Evolutionary conservation across 1,140 invertebrate genomes (phyloP).

Genomic region (Bacillus rossius): DNA sequence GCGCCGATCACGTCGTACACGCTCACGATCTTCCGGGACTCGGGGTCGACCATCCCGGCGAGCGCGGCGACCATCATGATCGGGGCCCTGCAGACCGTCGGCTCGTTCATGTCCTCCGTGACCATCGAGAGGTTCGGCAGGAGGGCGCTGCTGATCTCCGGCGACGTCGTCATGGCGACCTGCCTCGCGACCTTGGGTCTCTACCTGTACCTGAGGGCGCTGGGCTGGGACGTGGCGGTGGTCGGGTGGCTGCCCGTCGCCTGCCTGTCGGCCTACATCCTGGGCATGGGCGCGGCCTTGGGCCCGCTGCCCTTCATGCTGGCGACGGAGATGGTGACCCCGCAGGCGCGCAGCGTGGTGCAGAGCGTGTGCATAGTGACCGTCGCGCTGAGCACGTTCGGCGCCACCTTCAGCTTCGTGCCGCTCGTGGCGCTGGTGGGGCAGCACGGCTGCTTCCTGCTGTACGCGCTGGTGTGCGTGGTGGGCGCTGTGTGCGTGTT

Average conservation of each 20-base stretch:
- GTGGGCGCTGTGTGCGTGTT: conserved; percentile 41
- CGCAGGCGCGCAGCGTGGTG: conserved; percentile 73
- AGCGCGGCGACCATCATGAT: conserved; percentile 48
- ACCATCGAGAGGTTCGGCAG: conserved; percentile 57
- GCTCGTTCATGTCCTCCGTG: conserved; percentile 43
- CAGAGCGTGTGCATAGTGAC: conserved; percentile 66
- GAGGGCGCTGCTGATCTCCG: conserved; percentile 48
- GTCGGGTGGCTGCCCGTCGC: conserved; percentile 48
- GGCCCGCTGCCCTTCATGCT: conserved; percentile 53
- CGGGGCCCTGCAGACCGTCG: conserved; percentile 40
- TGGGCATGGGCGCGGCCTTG: conserved; percentile 44
- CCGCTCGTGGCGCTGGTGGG: conserved; percentile 41
- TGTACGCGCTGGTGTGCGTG: conserved; percentile 49
- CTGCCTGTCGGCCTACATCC: conserved; percentile 49
- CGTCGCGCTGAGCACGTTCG: conserved; percentile 51
- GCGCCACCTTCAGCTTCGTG: conserved; percentile 49
- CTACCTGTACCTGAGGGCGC: conserved; percentile 41
- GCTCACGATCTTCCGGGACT: conserved; percentile 49
- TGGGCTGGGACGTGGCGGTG: conserved; percentile 27
- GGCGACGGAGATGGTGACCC: conserved; percentile 58
- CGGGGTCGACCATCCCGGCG: conserved; percentile 43
- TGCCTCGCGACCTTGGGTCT: conserved; percentile 39
- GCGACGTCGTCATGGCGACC: conserved; percentile 40
- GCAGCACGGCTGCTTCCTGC: conserved; percentile 50
- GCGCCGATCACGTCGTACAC: conserved; percentile 46